These are phyloP conservation scores for Sebastes ruberrimus DNA, from an alignment of 2,797 vertebrate species.

Conservation along the genomic window DNA sequence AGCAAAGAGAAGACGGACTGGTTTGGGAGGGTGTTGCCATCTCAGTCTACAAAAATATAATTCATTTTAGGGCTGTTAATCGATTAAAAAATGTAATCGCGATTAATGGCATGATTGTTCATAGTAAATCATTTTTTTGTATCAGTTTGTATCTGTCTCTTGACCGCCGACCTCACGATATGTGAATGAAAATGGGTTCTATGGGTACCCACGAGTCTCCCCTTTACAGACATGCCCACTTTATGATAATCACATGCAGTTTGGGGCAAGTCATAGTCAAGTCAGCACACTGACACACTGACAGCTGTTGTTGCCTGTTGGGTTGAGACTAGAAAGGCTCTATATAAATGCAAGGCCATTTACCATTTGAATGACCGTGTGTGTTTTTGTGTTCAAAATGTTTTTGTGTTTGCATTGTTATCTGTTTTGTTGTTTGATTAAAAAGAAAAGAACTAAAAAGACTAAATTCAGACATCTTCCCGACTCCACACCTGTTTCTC, in stretches of 20 bases:
- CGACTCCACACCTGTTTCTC: neutral
- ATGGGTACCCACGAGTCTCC: no score
- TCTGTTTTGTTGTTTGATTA: neutral
- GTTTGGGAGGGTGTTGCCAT: neutral
- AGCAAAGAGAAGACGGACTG: neutral
- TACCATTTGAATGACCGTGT: neutral
- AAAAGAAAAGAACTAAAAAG: neutral
- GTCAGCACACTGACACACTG: no score
- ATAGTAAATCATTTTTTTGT: no score
- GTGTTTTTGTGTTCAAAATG: neutral
- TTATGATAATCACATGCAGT: no score
- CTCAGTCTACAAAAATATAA: neutral
- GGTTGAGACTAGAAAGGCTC: neutral
- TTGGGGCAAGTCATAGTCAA: no score
- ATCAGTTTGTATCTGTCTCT: no score
- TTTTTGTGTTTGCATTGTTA: neutral
- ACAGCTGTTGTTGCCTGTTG: no score
- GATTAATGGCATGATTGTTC: no score
- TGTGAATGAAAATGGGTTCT: no score
- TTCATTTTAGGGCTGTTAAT: fast-evolving
- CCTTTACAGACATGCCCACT: no score
- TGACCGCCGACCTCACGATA: no score
- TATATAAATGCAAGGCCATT: neutral
- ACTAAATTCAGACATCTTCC: neutral
- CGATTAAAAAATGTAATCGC: no score